phyloP scores from a whole-genome alignment of 1,140 invertebrate species.

The Aleiodes sp. region DNA sequence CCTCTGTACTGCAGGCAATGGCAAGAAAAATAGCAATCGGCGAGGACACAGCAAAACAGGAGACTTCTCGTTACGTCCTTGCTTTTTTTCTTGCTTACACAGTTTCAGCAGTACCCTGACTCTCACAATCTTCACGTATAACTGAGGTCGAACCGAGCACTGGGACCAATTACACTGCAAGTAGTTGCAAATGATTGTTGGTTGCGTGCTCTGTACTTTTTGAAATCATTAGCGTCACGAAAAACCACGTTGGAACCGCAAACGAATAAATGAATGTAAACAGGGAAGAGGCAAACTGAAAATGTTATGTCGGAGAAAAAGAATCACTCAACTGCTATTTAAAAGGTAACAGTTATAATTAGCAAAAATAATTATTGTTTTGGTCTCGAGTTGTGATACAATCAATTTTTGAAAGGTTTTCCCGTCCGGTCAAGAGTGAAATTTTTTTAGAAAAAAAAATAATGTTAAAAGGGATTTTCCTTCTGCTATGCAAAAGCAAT shows the following conservation, averaged over 20 bases:
- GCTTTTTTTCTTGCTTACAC: background rate
- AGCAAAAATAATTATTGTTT: no score
- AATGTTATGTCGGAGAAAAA: background rate
- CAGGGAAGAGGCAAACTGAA: background rate
- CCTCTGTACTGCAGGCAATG: background rate
- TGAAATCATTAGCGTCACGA: background rate
- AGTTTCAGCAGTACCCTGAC: background rate
- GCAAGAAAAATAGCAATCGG: conserved; percentile 14
- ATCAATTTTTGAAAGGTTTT: no score
- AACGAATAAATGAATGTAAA: background rate
- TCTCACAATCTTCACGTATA: background rate
- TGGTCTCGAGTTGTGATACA: no score
- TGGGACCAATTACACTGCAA: background rate
- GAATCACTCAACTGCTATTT: background rate
- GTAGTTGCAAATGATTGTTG: conserved; percentile 2
- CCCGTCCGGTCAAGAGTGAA: no score
- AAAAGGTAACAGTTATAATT: no score
- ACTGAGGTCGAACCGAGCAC: background rate
- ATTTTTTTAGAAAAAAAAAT: no score
- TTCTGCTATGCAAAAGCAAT: no score
- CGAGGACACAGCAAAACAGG: background rate
- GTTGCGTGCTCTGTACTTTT: background rate
- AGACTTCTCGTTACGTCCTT: background rate
- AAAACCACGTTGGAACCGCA: background rate
- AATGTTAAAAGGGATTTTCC: no score